phyloP scores from a whole-genome alignment of 1,140 invertebrate genomes.

The Anagrus nilaparvatae region DNA sequence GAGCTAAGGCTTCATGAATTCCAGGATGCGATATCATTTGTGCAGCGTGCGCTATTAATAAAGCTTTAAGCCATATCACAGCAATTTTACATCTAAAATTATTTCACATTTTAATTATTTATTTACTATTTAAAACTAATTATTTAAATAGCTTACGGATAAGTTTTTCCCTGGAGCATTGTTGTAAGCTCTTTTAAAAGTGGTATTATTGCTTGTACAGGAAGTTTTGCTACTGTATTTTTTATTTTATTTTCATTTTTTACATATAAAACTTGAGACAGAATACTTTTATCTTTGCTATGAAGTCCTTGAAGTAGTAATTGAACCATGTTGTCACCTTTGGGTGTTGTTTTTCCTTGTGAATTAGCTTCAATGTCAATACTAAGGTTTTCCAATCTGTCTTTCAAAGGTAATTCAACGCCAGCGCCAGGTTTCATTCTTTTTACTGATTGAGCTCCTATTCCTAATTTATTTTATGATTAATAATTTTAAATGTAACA shows the following conservation, averaged over 20 bases:
- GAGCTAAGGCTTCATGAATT: slow-evolving; percentile 43
- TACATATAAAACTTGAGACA: slow-evolving; percentile 46
- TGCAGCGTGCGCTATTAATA: slow-evolving; percentile 51
- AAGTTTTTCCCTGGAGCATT: slow-evolving; percentile 51
- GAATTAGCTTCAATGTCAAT: slow-evolving; percentile 42
- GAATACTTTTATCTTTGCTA: slow-evolving; percentile 58
- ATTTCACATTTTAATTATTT: slow-evolving; percentile 11
- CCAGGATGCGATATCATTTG: slow-evolving; percentile 50
- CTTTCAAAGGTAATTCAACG: slow-evolving; percentile 64
- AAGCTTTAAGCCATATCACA: slow-evolving; percentile 48
- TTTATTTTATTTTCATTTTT: slow-evolving; percentile 48
- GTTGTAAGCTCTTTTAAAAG: slow-evolving; percentile 51
- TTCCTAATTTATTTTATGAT: background rate
- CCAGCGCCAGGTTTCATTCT: slow-evolving; percentile 36
- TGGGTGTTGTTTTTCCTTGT: slow-evolving; percentile 35
- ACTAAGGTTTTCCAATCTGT: slow-evolving; percentile 60
- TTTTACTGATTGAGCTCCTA: too few species aligned
- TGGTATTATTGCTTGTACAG: slow-evolving; percentile 49
- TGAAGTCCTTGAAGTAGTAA: slow-evolving; percentile 66
- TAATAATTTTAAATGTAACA: slow-evolving; percentile 1
- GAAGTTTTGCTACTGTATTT: slow-evolving; percentile 51
- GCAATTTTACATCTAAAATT: slow-evolving; percentile 46
- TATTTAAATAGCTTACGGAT: slow-evolving; percentile 40
- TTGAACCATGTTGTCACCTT: slow-evolving; percentile 59
- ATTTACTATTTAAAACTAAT: slow-evolving; percentile 2